phyloP scores from a whole-genome alignment of 2,888 invertebrate species.

The Orthosia cruda region DNA sequence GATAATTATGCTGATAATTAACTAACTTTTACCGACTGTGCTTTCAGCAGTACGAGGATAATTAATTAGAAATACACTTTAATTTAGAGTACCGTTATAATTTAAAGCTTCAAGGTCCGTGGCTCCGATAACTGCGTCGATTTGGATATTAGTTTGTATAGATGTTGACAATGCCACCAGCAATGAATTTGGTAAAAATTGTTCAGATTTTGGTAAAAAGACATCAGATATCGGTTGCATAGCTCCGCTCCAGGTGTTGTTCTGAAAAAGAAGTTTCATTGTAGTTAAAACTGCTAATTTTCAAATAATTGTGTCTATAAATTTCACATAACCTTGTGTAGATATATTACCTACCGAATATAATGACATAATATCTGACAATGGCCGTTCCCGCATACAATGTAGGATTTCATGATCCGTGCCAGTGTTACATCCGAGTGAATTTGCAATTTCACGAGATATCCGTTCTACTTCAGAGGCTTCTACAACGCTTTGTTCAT shows the following conservation, averaged over 20 bases:
- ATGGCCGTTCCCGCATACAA: constrained; percentile 93
- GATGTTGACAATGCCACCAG: constrained; percentile 90
- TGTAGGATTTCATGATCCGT: constrained; percentile 90
- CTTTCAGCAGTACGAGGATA: too few species aligned
- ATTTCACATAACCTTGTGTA: constrained; percentile 20
- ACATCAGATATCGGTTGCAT: constrained; percentile 93
- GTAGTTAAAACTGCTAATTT: background rate
- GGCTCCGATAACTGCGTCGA: constrained; percentile 94
- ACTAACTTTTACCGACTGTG: too few species aligned
- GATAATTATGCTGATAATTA: too few species aligned
- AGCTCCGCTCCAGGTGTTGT: constrained; percentile 91
- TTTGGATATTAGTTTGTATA: constrained; percentile 89
- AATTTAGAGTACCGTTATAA: constrained; percentile 83
- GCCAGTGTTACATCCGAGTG: constrained; percentile 89
- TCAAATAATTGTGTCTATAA: background rate
- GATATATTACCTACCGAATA: constrained; percentile 77
- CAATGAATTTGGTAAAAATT: constrained; percentile 92
- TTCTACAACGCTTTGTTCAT: constrained; percentile 73
- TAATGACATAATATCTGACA: constrained; percentile 91
- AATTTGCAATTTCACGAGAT: constrained; percentile 91
- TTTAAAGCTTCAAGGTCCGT: constrained; percentile 93
- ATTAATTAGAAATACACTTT: background rate
- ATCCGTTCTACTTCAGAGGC: constrained; percentile 84
- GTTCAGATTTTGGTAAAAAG: constrained; percentile 92
- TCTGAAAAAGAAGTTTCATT: constrained; percentile 80